Base-by-base conservation (phyloP, 1,140 invertebrate genomes). In the Drosophila hydei region DNA sequence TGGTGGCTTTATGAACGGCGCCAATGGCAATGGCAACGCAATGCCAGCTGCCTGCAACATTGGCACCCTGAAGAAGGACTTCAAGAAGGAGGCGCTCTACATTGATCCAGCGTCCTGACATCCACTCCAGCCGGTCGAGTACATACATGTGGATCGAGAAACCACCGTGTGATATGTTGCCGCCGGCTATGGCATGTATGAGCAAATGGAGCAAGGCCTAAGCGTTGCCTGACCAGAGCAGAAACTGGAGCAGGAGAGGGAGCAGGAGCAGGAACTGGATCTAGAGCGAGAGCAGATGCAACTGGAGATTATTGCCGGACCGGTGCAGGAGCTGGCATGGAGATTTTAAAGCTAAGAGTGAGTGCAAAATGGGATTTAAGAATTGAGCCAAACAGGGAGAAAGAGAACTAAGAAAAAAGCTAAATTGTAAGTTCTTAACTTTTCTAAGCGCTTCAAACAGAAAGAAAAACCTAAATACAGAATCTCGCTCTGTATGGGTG, bases 81-180 rank as follows among this genome's bases (percentile, higher is more conserved):
- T 92, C 51, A 91, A 92, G 64, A 93, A 93, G 36, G 93, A 94
- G 81, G 93, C 94, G 51, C 92, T 94, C 61, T 92, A 94, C 75
- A 93, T 94, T 73, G 94, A 93, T 79, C 93, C 93, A 12, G 92
- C 92, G 89, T 97, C 96, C 94, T 96, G 96, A 95, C 96, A 96
- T 79, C 95, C 95, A 91, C 94, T 95, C 92, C 95, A 96, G 92
- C 96, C 95, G 93, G 96, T 97, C 93, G 96, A 97, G 91, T 97
- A 96, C 91, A 97, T 97, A 88, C 95, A 96, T 92, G 95, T 97
- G 91, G 96, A 97, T 93, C 95, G 96, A 90, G 96, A 97, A 92
- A 97, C 96, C 79, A 97, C 96, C 71, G 96, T 97, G 93, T 97
- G 94, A 95, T 92, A 87, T 91, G 84, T 79, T 80, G 85, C 80